phyloP scores from a whole-genome alignment of 2,888 invertebrate species.

The Brenthis hecate region DNA sequence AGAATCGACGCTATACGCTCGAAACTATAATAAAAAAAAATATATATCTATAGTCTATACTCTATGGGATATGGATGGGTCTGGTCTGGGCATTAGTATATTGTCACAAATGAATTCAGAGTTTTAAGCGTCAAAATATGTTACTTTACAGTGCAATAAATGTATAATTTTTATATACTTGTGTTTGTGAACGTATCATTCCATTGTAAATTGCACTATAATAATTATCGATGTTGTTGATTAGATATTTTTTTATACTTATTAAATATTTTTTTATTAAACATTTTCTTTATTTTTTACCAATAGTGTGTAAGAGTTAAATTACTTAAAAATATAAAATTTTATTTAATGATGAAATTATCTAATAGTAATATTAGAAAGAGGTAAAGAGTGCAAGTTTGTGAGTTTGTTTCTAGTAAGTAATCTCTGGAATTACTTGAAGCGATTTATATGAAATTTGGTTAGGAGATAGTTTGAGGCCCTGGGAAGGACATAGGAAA shows the following conservation, averaged over 20 bases:
- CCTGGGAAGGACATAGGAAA: too few relatives aligned
- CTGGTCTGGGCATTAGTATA: constrained; percentile 44
- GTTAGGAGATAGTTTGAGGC: too few relatives aligned
- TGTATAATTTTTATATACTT: constrained; percentile 8
- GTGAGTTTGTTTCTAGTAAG: too few relatives aligned
- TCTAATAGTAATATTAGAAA: too few relatives aligned
- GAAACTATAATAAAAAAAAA: constrained; percentile 83
- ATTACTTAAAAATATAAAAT: too few relatives aligned
- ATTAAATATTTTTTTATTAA: constrained; percentile 39
- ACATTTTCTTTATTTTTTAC: constrained; percentile 9
- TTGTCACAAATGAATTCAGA: constrained; percentile 13
- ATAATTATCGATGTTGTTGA: constrained; percentile 34
- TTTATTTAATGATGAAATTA: too few relatives aligned
- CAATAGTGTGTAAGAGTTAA: neutral
- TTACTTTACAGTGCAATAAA: constrained; percentile 29
- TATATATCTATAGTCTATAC: neutral
- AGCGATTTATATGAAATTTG: too few relatives aligned
- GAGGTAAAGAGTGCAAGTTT: too few relatives aligned
- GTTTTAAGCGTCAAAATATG: constrained; percentile 8
- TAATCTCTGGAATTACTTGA: too few relatives aligned
- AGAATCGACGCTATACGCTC: constrained; percentile 89
- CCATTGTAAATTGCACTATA: constrained; percentile 37
- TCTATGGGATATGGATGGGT: constrained; percentile 52
- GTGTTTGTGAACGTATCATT: constrained; percentile 38
- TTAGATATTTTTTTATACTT: constrained; percentile 38